Conservation (phyloP, 2,888 invertebrate species). For the Eudemis profundana region DNA sequence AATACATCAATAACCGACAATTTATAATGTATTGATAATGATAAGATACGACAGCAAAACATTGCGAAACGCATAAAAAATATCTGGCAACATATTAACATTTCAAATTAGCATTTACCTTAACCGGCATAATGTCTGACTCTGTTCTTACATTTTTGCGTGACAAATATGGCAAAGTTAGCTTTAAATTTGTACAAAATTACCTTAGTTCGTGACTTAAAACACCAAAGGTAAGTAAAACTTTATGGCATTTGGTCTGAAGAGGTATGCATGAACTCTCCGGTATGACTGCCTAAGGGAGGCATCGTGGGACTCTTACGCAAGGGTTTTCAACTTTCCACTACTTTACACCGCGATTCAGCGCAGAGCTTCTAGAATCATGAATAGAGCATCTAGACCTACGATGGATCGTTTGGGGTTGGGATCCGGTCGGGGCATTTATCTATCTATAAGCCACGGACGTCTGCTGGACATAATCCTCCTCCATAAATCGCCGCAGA, state of each 20-base stretch:
- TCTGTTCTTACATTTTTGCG: slow-evolving; percentile 10
- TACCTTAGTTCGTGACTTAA: background rate
- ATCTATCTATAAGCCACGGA: too few species aligned
- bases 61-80: slow-evolving; percentile 4
- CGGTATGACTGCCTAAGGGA: background rate
- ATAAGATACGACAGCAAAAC: background rate
- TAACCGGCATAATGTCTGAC: slow-evolving; percentile 7
- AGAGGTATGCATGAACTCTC: background rate
- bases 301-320: background rate
- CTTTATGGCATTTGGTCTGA: background rate
- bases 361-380: too few species aligned
- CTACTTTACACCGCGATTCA: too few species aligned
- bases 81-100: slow-evolving; percentile 1
- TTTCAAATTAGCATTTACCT: slow-evolving; percentile 26
- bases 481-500: too few species aligned
- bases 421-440: too few species aligned
- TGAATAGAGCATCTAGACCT: too few species aligned
- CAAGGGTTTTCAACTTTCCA: too few species aligned
- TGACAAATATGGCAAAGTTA: slow-evolving; percentile 12
- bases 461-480: too few species aligned
- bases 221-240: background rate
- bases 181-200: slow-evolving; percentile 6
- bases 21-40: too few species aligned
- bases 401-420: too few species aligned
- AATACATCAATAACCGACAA: too few species aligned